A percentile compares a stretch with the other conserved stretches of the same genome.
Evolutionary conservation across 2,113 vertebrate genomes (phyloP).

Genomic region (Macaca nemestrina): DNA sequence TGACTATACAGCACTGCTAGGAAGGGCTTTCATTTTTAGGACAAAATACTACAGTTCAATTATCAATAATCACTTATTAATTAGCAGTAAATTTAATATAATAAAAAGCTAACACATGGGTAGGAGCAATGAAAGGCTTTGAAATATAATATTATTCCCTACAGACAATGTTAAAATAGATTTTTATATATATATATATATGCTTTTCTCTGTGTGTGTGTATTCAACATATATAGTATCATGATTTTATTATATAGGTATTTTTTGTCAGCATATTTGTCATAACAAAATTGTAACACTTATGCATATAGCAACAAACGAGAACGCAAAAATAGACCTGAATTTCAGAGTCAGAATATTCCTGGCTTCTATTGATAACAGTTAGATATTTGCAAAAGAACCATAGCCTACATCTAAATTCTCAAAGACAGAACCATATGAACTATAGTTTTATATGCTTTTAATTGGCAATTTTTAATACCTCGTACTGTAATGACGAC

Average conservation of each 20-base stretch:
- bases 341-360: constrained; percentile 34
- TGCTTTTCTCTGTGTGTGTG: too few relatives aligned
- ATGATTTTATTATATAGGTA: background rate
- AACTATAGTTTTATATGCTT: constrained; percentile 61
- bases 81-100: background rate
- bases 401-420: constrained; percentile 48
- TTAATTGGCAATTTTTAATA: constrained; percentile 74
- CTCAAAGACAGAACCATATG: constrained; percentile 45
- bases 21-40: background rate
- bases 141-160: background rate
- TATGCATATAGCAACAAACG: background rate
- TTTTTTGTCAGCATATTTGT: constrained; percentile 47
- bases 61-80: background rate
- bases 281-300: background rate
- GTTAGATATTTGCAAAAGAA: constrained; percentile 45
- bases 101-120: background rate
- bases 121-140: background rate
- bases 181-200: background rate
- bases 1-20: background rate
- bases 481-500: background rate
- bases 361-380: background rate
- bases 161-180: background rate
- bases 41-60: background rate
- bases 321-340: background rate
- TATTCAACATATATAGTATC: background rate